Conservation (phyloP, 2,888 invertebrate species). For the Arctia plantaginis region DNA sequence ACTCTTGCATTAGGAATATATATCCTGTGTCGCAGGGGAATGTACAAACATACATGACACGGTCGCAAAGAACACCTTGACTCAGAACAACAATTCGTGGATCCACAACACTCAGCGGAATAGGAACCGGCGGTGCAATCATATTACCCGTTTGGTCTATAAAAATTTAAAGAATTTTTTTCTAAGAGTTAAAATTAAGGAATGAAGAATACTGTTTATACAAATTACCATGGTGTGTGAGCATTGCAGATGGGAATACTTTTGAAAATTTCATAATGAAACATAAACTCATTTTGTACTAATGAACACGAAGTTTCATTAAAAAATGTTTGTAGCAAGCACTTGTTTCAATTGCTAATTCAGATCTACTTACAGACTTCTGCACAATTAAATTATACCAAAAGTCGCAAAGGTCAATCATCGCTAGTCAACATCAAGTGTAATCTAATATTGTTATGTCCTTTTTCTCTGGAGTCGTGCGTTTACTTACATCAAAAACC, state of each 20-base stretch:
- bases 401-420: conserved; percentile 3
- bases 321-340: not conserved
- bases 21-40: too few species aligned
- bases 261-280: not conserved
- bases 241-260: not conserved
- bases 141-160: too few species aligned
- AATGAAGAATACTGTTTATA: too few species aligned
- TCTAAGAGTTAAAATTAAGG: too few species aligned
- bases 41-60: too few species aligned
- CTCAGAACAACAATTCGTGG: too few species aligned
- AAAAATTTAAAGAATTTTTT: too few species aligned
- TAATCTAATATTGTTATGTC: not conserved
- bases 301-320: not conserved
- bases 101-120: too few species aligned
- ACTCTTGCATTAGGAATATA: too few species aligned
- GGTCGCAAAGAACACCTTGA: too few species aligned
- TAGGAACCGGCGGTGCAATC: too few species aligned
- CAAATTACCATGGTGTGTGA: not conserved
- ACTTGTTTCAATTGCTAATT: not conserved
- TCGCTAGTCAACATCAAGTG: not conserved
- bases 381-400: not conserved
- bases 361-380: not conserved
- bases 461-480: not conserved
- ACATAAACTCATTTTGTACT: not conserved
- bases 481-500: too few species aligned